phyloP scores from a whole-genome alignment of 1,140 invertebrate species.

The Armadillidium nasatum region DNA sequence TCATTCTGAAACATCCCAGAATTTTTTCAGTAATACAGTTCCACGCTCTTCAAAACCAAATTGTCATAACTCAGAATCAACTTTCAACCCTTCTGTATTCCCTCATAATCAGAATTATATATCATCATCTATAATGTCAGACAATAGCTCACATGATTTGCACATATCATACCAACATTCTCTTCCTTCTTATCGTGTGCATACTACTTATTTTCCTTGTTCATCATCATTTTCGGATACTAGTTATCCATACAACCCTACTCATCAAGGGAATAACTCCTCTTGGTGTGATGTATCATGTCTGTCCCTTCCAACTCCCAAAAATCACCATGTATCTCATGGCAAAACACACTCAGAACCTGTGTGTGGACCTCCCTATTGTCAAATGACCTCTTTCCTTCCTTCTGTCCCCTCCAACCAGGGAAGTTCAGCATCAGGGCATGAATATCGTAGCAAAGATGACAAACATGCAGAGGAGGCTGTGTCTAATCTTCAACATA shows the following conservation, averaged over 20 bases:
- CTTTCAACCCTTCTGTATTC: not conserved
- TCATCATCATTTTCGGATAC: not conserved
- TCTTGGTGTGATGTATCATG: slow-evolving; percentile 4
- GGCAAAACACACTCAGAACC: slow-evolving; percentile 3
- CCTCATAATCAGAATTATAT: not conserved
- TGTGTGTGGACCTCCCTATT: not conserved
- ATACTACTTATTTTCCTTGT: not conserved
- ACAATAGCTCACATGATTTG: not conserved
- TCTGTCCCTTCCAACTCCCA: slow-evolving; percentile 11
- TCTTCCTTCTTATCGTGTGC: not conserved
- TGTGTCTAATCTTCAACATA: slow-evolving; percentile 88
- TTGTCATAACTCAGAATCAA: not conserved
- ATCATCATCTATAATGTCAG: not conserved
- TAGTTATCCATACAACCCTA: not conserved
- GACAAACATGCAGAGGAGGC: slow-evolving; percentile 59
- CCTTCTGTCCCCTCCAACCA: slow-evolving; percentile 4
- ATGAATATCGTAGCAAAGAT: not conserved
- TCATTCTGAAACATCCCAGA: not conserved
- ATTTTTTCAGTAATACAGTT: not conserved
- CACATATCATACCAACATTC: not conserved
- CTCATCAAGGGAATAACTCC: not conserved
- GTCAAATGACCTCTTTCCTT: not conserved
- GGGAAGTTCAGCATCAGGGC: not conserved
- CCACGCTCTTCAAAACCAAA: not conserved
- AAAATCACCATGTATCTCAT: not conserved